phyloP scores from a whole-genome alignment of 2,113 vertebrate genomes.

The Syngnathoides biaculeatus region DNA sequence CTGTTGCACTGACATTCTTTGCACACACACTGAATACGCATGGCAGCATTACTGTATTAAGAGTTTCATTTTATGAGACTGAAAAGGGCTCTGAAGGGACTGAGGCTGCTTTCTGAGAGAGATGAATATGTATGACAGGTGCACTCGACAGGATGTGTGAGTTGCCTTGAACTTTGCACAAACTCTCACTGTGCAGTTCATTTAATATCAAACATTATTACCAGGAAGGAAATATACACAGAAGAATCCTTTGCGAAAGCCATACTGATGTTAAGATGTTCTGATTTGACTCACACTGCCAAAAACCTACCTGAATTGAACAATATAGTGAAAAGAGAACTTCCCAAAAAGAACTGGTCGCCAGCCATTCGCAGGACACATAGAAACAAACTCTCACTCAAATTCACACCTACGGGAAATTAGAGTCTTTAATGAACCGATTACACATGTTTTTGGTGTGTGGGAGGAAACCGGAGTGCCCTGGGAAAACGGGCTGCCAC shows the following conservation, averaged over 20 bases:
- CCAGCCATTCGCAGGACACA: too few relatives aligned
- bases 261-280: neutral
- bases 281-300: neutral
- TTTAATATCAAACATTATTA: conserved; percentile 21
- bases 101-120: neutral
- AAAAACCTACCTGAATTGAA: neutral
- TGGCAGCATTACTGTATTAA: conserved; percentile 8
- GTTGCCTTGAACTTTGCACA: conserved; percentile 17
- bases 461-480: too few relatives aligned
- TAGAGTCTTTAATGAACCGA: too few relatives aligned
- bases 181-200: conserved; percentile 31
- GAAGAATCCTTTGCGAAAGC: neutral
- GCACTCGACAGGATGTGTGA: conserved; percentile 12
- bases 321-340: too few relatives aligned
- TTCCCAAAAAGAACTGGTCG: too few relatives aligned
- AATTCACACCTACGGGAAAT: too few relatives aligned
- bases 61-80: conserved; percentile 19
- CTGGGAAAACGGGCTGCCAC: too few relatives aligned
- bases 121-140: conserved; percentile 21
- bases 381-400: too few relatives aligned
- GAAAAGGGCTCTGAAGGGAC: conserved; percentile 23
- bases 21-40: conserved; percentile 1
- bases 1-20: conserved; percentile 9
- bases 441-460: too few relatives aligned
- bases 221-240: conserved; percentile 17